Conservation (phyloP, 37 sponge, comb jelly and placozoan genomes). For the Oscarella lobularis region DNA sequence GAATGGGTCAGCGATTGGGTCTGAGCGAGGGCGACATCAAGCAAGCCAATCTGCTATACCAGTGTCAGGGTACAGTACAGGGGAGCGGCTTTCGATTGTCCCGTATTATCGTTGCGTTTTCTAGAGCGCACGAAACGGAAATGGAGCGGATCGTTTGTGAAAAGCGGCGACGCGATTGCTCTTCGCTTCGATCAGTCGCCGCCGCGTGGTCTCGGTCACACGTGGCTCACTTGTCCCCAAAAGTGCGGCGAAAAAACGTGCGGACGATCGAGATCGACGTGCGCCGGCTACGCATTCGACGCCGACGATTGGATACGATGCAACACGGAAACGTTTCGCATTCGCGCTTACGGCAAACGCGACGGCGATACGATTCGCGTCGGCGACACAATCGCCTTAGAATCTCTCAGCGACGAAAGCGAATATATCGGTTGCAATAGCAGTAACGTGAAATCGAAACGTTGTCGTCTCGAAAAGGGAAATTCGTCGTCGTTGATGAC, state of each 20-base stretch:
- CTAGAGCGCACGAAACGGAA: too few relatives aligned
- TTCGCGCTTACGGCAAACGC: neutral
- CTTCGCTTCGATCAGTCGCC: neutral
- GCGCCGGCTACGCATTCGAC: neutral
- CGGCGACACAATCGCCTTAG: neutral
- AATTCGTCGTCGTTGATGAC: too few relatives aligned
- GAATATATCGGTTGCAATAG: too few relatives aligned
- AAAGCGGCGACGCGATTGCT: too few relatives aligned
- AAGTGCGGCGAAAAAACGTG: neutral
- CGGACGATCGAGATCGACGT: neutral
- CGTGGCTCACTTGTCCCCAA: neutral
- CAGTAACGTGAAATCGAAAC: too few relatives aligned
- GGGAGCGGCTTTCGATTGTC: neutral
- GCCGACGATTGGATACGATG: neutral
- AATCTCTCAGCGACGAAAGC: too few relatives aligned
- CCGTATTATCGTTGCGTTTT: too few relatives aligned
- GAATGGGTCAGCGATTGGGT: constrained; percentile 28
- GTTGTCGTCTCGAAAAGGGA: too few relatives aligned
- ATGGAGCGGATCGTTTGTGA: too few relatives aligned
- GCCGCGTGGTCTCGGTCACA: neutral
- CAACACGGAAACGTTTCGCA: neutral
- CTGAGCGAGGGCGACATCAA: constrained; percentile 42
- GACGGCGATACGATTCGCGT: neutral
- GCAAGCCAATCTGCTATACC: constrained; percentile 44
- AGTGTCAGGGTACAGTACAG: constrained; percentile 17